These are phyloP conservation scores for Himalopsyche anomala DNA, from an alignment of 2,888 invertebrate species.

Conservation along the genomic window DNA sequence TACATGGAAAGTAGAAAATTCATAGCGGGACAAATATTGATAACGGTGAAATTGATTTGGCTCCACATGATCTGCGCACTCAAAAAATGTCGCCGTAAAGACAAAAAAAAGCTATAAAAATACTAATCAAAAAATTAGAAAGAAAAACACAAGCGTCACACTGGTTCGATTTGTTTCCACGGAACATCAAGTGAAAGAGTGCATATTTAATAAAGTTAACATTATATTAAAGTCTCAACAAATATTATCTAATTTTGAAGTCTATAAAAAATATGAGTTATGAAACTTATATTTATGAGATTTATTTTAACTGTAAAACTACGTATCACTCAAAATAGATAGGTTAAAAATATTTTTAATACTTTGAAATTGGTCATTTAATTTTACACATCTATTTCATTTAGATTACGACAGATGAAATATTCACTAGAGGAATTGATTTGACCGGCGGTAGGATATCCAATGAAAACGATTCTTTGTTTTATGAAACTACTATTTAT, in stretches of 20 bases:
- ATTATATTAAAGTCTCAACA: background rate
- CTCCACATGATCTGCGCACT: background rate
- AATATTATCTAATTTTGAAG: background rate
- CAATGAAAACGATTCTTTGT: too few species aligned
- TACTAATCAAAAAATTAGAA: background rate
- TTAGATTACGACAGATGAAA: background rate
- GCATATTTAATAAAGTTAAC: background rate
- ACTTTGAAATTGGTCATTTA: slow-evolving; percentile 41
- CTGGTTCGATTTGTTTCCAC: background rate
- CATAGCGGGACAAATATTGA: background rate
- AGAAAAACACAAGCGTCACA: background rate
- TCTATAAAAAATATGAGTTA: background rate
- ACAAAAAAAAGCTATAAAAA: too few species aligned
- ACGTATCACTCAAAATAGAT: slow-evolving; percentile 36
- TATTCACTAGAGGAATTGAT: background rate
- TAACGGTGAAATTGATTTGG: background rate
- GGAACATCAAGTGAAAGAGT: slow-evolving; percentile 30
- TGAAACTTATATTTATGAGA: slow-evolving; percentile 32
- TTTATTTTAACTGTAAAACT: slow-evolving; percentile 23
- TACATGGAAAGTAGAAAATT: background rate
- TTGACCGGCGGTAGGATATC: background rate
- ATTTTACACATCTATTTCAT: background rate
- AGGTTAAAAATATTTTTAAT: slow-evolving; percentile 41
- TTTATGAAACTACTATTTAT: too few species aligned
- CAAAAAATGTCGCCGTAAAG: too few species aligned